Base-by-base conservation (phyloP, 2,888 invertebrate genomes). In the Cephonodes hylas region DNA sequence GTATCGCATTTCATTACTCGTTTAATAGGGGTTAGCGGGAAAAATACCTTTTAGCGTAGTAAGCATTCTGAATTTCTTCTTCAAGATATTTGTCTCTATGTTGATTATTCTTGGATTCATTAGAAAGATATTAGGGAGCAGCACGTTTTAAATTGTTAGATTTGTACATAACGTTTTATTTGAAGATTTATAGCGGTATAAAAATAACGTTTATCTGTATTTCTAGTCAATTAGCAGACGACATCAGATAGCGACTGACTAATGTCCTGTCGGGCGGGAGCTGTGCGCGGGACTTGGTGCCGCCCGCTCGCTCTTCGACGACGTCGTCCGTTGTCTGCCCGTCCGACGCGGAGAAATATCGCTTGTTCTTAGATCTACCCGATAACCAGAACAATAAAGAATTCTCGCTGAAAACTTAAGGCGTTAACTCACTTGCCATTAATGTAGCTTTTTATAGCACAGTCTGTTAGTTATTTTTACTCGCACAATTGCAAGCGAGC, bases 151-250 rank as follows among this genome's bases (percentile, higher is more conserved):
- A 34, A 31, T 18, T 31, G 13, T 18, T 56, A 8, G 27, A 56
- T 56, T 56, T 56, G 20, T 8, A 8, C 45, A 45, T 38, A 10
- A 45, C 13, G 18, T 15, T 18, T 22, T 45, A 45, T 45, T 18
- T 20, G 7, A 22, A 45, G 85, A 84, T 86, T 84, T 79, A 85
- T 82, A 80, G 72, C 61, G 62, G 73, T 71, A 77, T 84, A 85
- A 88, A 88, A 89, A 88, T 87, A 84, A 80, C 81, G 76, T 85
- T 88, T 88, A 90, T 91, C 89, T 84, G 81, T 83, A 85, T 86
- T 91, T 91, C 91, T 91, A 88, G 89, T 89, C 91, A 92, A 91
- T 92, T 91, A 91, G 87, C 86, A 81, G 81, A 85, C 85, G 83
- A 79, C 83, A 88, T 90, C 89, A 85, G 91, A 91, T 91, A 90